Percentiles rank a stretch among this genome's conserved stretches.
These are phyloP conservation scores for Echiichthys vipera DNA, from an alignment of 2,797 vertebrate species.

Conservation along the genomic window DNA sequence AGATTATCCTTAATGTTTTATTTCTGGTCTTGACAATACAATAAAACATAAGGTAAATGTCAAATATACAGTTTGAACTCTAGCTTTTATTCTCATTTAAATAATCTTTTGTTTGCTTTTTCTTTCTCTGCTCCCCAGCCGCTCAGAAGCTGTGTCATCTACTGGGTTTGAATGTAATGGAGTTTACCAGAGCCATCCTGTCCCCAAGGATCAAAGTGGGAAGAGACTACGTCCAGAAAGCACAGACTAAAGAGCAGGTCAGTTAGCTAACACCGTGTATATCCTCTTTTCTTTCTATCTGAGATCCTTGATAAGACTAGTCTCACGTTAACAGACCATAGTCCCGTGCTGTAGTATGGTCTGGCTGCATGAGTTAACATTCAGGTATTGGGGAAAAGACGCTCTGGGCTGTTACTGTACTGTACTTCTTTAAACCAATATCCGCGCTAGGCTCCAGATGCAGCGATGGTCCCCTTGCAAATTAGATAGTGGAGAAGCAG, in stretches of 20 bases:
- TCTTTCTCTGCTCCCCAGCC: constrained; percentile 77
- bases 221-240: constrained; percentile 98
- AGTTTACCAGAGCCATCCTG: constrained; percentile 96
- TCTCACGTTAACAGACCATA: no score
- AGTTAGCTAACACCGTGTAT: constrained; percentile 37
- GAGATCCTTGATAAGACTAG: no score
- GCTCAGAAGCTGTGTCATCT: constrained; percentile 98
- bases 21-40: neutral
- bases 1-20: neutral
- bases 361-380: no score
- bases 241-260: constrained; percentile 99
- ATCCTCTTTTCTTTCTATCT: neutral
- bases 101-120: neutral
- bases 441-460: no score
- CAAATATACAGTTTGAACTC: neutral
- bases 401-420: no score
- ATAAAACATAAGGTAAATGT: neutral
- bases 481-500: no score
- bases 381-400: no score
- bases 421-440: no score
- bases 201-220: constrained; percentile 99
- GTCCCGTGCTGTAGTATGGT: no score
- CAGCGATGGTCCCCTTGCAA: no score
- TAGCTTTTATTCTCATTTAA: neutral
- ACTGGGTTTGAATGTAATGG: constrained; percentile 95